A percentile compares a stretch with the other conserved stretches of the same genome.
Evolutionary conservation across 2,888 invertebrate genomes (phyloP).

Genomic region (Ptilodon capucinus): DNA sequence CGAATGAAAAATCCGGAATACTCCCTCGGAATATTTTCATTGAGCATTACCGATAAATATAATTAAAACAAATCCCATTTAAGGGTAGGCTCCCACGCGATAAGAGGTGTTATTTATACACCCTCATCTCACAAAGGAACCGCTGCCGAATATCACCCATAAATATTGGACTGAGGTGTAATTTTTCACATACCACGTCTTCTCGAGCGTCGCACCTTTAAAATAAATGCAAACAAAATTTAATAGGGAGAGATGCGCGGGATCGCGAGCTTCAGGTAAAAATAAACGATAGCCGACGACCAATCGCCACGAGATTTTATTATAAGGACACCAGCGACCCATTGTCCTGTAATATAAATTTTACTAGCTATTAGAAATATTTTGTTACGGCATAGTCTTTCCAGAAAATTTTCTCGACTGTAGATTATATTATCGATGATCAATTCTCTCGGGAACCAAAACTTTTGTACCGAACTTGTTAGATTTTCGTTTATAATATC

Average conservation of each 20-base stretch:
- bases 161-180: conserved; percentile 83
- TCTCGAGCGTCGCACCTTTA: conserved; percentile 81
- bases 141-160: conserved; percentile 83
- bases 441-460: conserved; percentile 21
- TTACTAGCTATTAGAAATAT: conserved; percentile 32
- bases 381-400: conserved; percentile 7
- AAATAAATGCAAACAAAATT: conserved; percentile 83
- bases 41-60: conserved; percentile 71
- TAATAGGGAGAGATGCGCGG: conserved; percentile 83
- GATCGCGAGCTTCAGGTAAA: conserved; percentile 78
- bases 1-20: background rate
- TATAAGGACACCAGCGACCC: conserved; percentile 44
- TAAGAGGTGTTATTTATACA: conserved; percentile 82
- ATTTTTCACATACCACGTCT: conserved; percentile 83
- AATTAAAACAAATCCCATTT: conserved; percentile 81
- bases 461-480: conserved; percentile 17
- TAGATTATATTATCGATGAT: background rate
- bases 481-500: conserved; percentile 37
- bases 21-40: conserved; percentile 38
- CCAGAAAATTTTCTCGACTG: conserved; percentile 9
- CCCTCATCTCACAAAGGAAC: conserved; percentile 81
- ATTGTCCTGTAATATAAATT: conserved; percentile 39
- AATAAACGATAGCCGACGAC: conserved; percentile 74
- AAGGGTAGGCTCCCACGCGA: conserved; percentile 81
- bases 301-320: conserved; percentile 72